phyloP scores from a whole-genome alignment of 2,797 vertebrate species.

The Crocidura indochinensis region DNA sequence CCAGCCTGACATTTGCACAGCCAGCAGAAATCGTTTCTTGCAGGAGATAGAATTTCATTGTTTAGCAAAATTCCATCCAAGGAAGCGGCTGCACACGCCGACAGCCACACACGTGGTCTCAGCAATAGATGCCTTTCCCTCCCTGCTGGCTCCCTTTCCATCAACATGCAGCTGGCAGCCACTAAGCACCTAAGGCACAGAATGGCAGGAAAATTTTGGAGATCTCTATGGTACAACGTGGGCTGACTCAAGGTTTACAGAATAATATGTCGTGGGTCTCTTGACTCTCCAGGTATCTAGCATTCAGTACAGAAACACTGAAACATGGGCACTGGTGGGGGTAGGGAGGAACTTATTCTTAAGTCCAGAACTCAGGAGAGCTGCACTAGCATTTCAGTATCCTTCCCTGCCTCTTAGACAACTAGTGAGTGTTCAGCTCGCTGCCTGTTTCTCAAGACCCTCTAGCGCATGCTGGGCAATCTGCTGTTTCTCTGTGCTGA shows the following conservation, averaged over 20 bases:
- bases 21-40: constrained; percentile 84
- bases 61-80: constrained; percentile 80
- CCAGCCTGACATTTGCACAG: constrained; percentile 81
- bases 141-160: constrained; percentile 55
- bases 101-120: constrained; percentile 40
- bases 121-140: background rate
- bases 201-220: constrained; percentile 12
- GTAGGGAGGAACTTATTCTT: background rate
- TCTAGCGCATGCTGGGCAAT: background rate
- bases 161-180: constrained; percentile 73
- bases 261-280: background rate
- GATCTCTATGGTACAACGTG: constrained; percentile 22
- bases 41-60: constrained; percentile 79
- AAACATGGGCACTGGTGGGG: constrained; percentile 24
- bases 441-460: background rate
- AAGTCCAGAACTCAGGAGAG: background rate
- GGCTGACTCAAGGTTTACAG: background rate
- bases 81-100: constrained; percentile 63
- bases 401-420: background rate
- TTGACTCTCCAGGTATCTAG: constrained; percentile 39
- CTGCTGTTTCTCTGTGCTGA: background rate
- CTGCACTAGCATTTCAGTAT: too few species aligned
- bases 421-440: too few species aligned
- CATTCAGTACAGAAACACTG: constrained; percentile 19
- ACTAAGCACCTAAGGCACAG: constrained; percentile 68